Evolutionary conservation across 1,140 invertebrate genomes (phyloP).

Genomic region (Drosophila prosaltans): DNA sequence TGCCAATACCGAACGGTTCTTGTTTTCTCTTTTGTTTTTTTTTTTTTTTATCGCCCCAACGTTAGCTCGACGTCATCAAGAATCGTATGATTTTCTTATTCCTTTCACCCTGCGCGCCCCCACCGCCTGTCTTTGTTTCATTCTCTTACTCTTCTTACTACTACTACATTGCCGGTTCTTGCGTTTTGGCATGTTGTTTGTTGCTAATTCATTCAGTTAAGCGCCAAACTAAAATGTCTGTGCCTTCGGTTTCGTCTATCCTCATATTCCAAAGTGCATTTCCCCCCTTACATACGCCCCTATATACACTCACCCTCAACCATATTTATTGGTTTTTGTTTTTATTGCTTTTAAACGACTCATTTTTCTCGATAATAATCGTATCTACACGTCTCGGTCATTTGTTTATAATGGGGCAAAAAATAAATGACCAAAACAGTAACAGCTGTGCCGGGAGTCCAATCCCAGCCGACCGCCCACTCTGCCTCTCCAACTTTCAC

Average conservation of each 20-base stretch:
- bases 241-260: background rate
- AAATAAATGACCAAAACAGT: constrained; percentile 8
- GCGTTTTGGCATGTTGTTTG: background rate
- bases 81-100: constrained; percentile 77
- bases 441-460: background rate
- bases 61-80: constrained; percentile 49
- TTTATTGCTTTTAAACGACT: constrained; percentile 25
- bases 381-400: constrained; percentile 16
- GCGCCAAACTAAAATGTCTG: background rate
- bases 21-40: constrained; percentile 35
- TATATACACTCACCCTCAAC: no score
- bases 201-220: background rate
- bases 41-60: constrained; percentile 58
- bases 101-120: constrained; percentile 33
- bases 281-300: background rate
- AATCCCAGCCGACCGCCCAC: background rate
- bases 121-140: constrained; percentile 10
- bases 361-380: background rate
- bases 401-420: constrained; percentile 12
- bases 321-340: constrained; percentile 27
- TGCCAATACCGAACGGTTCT: constrained; percentile 17
- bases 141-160: constrained; percentile 32
- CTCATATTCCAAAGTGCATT: constrained; percentile 5
- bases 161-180: constrained; percentile 51
- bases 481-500: background rate